Conservation (phyloP, 2,888 invertebrate species). For the Phrixothrix hirtus region DNA sequence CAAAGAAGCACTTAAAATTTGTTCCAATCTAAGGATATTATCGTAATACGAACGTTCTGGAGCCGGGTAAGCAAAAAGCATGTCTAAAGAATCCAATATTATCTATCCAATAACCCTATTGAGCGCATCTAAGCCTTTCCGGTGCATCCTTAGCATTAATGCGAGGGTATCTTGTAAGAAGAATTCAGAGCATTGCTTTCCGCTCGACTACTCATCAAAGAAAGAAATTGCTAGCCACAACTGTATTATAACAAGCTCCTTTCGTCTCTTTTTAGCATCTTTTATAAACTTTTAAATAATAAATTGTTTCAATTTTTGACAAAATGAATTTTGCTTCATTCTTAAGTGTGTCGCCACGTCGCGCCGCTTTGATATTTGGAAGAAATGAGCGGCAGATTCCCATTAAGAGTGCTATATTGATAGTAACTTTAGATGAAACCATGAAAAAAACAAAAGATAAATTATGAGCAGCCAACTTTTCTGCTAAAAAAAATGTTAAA, state of each 20-base stretch:
- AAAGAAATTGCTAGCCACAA: conserved; percentile 35
- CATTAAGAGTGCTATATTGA: too few relatives aligned
- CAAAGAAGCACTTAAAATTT: conserved; percentile 18
- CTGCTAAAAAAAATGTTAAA: too few relatives aligned
- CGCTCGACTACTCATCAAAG: conserved; percentile 33
- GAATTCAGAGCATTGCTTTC: conserved; percentile 27
- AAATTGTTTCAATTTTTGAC: too few relatives aligned
- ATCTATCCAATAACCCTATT: conserved; percentile 24
- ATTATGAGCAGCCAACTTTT: too few relatives aligned
- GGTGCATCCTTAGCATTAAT: conserved; percentile 28
- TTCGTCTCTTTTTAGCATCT: conserved; percentile 7
- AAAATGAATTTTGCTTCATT: not conserved
- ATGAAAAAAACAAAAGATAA: too few relatives aligned
- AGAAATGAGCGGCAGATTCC: not conserved
- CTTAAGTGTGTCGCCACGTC: not conserved
- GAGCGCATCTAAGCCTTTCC: conserved; percentile 23
- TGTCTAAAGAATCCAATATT: conserved; percentile 24
- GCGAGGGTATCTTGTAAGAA: conserved; percentile 25
- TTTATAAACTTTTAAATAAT: conserved; percentile 6
- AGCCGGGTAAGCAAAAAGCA: conserved; percentile 28
- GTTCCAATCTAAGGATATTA: conserved; percentile 18
- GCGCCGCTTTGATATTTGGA: not conserved
- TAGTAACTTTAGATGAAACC: too few relatives aligned
- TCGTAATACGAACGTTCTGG: conserved; percentile 15
- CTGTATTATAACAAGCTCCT: conserved; percentile 34